Percentiles rank a stretch among this genome's conserved stretches.
These are phyloP conservation scores for Parasteatoda tepidariorum DNA, from an alignment of 1,140 invertebrate genomes.

Conservation along the genomic window DNA sequence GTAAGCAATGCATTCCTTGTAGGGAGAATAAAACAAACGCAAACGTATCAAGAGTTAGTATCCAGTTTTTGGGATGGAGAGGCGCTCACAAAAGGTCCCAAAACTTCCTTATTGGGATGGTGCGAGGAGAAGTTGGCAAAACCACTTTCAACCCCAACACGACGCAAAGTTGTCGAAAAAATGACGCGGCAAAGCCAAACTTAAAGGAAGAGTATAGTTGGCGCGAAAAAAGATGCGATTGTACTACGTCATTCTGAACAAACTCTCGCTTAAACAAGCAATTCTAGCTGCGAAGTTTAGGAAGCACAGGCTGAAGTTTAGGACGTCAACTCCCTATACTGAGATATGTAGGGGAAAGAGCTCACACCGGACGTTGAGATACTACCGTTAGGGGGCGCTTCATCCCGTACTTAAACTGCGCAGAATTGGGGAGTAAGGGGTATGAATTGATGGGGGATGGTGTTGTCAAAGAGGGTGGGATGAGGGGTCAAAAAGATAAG, in stretches of 20 bases:
- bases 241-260: slow-evolving; percentile 46
- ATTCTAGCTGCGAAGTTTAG: slow-evolving; percentile 10
- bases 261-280: background rate
- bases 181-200: slow-evolving; percentile 25
- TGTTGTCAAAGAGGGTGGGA: background rate
- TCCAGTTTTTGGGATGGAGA: slow-evolving; percentile 5
- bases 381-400: slow-evolving; percentile 44
- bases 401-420: slow-evolving; percentile 49
- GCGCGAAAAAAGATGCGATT: slow-evolving; percentile 12
- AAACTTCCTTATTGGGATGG: slow-evolving; percentile 5
- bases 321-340: slow-evolving; percentile 49
- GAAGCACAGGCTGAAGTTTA: slow-evolving; percentile 49
- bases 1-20: background rate
- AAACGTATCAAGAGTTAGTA: slow-evolving; percentile 22
- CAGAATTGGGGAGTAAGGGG: slow-evolving; percentile 45
- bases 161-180: background rate
- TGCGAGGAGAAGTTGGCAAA: background rate
- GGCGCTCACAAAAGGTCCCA: slow-evolving; percentile 39
- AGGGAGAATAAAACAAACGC: background rate
- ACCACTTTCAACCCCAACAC: background rate
- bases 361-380: slow-evolving; percentile 38
- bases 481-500: slow-evolving; percentile 37
- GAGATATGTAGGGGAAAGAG: slow-evolving; percentile 24
- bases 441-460: slow-evolving; percentile 4
- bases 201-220: slow-evolving; percentile 8